Base-by-base conservation (phyloP, 2,888 invertebrate genomes). In the Ochropacha duplaris region DNA sequence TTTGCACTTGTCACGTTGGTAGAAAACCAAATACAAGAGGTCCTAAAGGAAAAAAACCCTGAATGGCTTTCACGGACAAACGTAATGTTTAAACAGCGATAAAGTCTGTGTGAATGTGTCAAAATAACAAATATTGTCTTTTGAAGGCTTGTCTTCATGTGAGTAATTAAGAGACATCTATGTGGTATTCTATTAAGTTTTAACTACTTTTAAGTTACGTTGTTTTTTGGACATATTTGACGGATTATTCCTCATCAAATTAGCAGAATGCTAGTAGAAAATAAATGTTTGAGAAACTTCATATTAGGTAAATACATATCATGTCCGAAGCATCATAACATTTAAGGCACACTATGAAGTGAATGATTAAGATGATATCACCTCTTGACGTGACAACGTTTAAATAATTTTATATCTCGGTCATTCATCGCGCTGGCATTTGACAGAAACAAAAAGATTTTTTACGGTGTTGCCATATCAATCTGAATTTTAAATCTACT, bases 101-200 rank as follows among this genome's bases (percentile, higher is more conserved):
- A 92, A 92, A 89, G 83, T 74, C 82, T 89, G 88, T 90, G 90
- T 92, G 92, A 93, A 92, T 92, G 90, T 90, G 92, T 91, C 92
- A 93, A 93, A 93, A 92, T 84, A 86, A 86, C 87, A 90, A 90
- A 89, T 90, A 92, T 92, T 92, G 88, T 87, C 87, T 84, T 78
- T 84, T 78, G 76, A 71, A 76, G 71, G 76, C 74, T 76, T 77
- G 77, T 81, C 72, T 77, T 74, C 78, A 76, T 72, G 72, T 74
- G 81, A 69, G 81, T 81, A 86, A 87, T 87, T 86, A 87, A 82
- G 72, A 69, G 66, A 61, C 68, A 70, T 78, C 74, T 71, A 72
- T 66, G 50, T 31, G 26, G 19, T 12, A 11, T 52, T 31, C 19
- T 0, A 16, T 9, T 59, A 24, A 56, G 66, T 64, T 51, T 34